Evolutionary conservation across 2,888 invertebrate species (phyloP).

Genomic region (Cotesia congregata): DNA sequence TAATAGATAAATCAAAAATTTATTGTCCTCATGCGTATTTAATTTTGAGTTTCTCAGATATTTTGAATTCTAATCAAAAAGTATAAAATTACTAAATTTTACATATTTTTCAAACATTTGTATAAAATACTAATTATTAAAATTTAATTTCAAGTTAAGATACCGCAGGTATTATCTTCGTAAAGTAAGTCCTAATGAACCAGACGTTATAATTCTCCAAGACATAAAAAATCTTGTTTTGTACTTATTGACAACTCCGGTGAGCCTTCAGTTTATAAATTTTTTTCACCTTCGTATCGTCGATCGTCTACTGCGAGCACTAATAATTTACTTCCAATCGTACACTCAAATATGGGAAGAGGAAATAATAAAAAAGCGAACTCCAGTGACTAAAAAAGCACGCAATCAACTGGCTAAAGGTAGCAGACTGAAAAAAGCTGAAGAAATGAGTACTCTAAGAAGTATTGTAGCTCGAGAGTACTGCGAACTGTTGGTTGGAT

Average conservation of each 20-base stretch:
- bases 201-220: constrained; percentile 75
- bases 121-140: background rate
- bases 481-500: constrained; percentile 74
- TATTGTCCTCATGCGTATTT: constrained; percentile 61
- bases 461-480: constrained; percentile 76
- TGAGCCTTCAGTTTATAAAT: constrained; percentile 75
- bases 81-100: constrained; percentile 46
- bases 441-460: constrained; percentile 75
- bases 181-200: constrained; percentile 72
- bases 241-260: constrained; percentile 72
- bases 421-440: constrained; percentile 57
- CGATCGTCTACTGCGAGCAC: constrained; percentile 76
- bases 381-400: constrained; percentile 63
- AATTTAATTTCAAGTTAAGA: constrained; percentile 69
- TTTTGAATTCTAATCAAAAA: constrained; percentile 59
- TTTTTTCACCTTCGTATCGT: constrained; percentile 75
- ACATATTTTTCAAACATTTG: background rate
- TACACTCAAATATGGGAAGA: constrained; percentile 77
- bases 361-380: constrained; percentile 73
- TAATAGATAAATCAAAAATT: constrained; percentile 44
- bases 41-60: constrained; percentile 59
- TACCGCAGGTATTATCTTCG: constrained; percentile 76
- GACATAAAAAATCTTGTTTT: constrained; percentile 76
- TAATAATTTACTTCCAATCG: constrained; percentile 76
- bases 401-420: constrained; percentile 62